Base-by-base conservation (phyloP, 2,113 vertebrate genomes). In the Psilopsiagon aymara region DNA sequence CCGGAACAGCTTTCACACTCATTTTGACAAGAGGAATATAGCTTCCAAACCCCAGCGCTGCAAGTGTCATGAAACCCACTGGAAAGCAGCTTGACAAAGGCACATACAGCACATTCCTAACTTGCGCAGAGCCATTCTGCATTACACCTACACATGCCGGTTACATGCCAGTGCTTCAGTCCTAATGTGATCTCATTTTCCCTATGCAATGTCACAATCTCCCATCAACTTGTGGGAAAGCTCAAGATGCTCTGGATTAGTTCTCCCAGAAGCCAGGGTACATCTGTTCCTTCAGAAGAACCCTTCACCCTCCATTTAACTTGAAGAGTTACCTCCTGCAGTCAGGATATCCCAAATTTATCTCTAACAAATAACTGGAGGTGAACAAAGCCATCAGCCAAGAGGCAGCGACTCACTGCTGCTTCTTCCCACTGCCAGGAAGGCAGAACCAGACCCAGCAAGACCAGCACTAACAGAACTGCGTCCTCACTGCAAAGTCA, bases 281-380 rank as follows among this genome's bases (percentile, higher is more conserved):
- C 3, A 2, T 14, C 13, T 64, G 21, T 8, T 63, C 53, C 57
- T n/a, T 35, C 63, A 21, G 9, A 3, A 0, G 12, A 6, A 74
- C 14, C 23, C n/a, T 82, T 44, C 0, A 0, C 13, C 3, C 19
- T 66, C 9, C 3, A 1, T 7, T 2, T 21, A 39, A 82, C 0
- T 0, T 13, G 33, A 92, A 41, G 31, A 29, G 29, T 21, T 57
- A 28, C 24, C 17, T 37, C 57, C 44, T 41, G 21, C 28, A 49
- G 37, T 18, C 33, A 49, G 17, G 4, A 77, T 63, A 52, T 13
- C 17, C 29, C 70, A 43, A 85, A 83, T 83, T 85, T 17, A 66
- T 24, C 14, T 35, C 31, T 29, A 46, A 62, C 31, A 84, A 95
- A 1, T 39, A 66, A 53, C 16, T 43, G 21, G 7, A 13, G 15